phyloP scores from a whole-genome alignment of 1,140 invertebrate genomes.

The Tyrophagus putrescentiae region DNA sequence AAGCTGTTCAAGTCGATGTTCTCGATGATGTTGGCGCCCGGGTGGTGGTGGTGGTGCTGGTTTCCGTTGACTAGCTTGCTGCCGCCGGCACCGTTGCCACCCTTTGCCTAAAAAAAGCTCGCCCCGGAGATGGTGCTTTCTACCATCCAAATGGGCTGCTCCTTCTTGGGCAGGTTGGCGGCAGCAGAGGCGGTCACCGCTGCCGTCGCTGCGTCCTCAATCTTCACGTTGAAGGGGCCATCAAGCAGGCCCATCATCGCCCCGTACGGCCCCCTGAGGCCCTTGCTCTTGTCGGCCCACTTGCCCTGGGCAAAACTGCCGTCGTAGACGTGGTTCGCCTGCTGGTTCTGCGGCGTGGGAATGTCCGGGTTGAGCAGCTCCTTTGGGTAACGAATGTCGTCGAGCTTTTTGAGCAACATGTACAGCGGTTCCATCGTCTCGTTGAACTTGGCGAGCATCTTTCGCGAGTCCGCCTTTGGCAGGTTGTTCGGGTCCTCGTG shows the following conservation, averaged over 20 bases:
- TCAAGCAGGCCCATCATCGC: not conserved
- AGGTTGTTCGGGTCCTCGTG: slow-evolving; percentile 83
- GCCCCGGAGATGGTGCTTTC: slow-evolving; percentile 61
- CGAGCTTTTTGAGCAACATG: slow-evolving; percentile 69
- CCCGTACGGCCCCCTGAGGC: slow-evolving; percentile 12
- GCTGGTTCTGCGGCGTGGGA: slow-evolving; percentile 39
- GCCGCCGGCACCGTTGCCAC: slow-evolving; percentile 13
- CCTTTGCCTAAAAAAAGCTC: slow-evolving; percentile 24
- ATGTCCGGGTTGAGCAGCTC: slow-evolving; percentile 88
- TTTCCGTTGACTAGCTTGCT: slow-evolving; percentile 14
- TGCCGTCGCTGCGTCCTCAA: slow-evolving; percentile 18
- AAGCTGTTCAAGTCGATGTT: not conserved
- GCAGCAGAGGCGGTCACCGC: not conserved
- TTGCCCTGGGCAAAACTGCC: not conserved
- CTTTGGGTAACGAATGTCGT: slow-evolving; percentile 83
- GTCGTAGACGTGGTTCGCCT: slow-evolving; percentile 21
- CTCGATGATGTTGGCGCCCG: too few species aligned
- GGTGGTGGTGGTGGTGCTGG: too few species aligned
- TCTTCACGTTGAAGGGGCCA: slow-evolving; percentile 16
- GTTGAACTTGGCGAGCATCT: slow-evolving; percentile 76
- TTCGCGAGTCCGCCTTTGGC: slow-evolving; percentile 75
- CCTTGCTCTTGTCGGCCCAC: slow-evolving; percentile 13
- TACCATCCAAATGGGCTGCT: slow-evolving; percentile 83
- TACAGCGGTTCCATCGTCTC: slow-evolving; percentile 81
- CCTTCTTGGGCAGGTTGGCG: slow-evolving; percentile 41